Percentiles rank a stretch among this genome's conserved stretches.
Conservation (phyloP, 2,113 vertebrate genomes). For the Acinonyx jubatus region DNA sequence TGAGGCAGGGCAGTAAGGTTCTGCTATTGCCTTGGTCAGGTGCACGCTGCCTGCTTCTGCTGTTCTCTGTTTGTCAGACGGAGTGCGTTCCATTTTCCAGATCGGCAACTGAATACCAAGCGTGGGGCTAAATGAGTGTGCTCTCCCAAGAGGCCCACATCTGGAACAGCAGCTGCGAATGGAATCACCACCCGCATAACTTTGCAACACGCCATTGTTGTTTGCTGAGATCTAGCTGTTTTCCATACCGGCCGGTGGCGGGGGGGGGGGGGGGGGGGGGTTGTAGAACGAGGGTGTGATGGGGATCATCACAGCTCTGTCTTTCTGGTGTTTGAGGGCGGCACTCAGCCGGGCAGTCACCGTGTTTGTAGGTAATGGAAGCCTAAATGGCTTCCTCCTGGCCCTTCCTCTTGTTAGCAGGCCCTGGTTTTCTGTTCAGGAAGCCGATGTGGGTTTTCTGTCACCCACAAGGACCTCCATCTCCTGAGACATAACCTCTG, state of each 20-base stretch:
- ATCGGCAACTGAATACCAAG: not conserved
- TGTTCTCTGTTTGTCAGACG: not conserved
- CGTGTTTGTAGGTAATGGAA: not conserved
- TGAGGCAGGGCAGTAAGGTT: too few species aligned
- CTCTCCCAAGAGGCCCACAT: not conserved
- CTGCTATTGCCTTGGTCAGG: not conserved
- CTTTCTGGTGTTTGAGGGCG: not conserved
- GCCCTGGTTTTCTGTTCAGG: not conserved
- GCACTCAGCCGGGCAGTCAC: fast-evolving
- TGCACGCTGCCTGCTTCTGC: not conserved
- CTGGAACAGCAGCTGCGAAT: not conserved
- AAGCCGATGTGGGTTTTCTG: not conserved
- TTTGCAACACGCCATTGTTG: fast-evolving
- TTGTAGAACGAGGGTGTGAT: fast-evolving
- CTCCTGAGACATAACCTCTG: not conserved
- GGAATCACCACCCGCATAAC: fast-evolving
- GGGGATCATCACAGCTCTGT: not conserved
- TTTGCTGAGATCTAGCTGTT: not conserved
- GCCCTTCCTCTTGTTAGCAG: not conserved
- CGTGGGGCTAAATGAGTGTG: not conserved
- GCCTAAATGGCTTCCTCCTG: not conserved
- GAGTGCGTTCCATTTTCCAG: not conserved
- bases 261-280: fast-evolving
- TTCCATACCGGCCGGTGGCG: too few species aligned
- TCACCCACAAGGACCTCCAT: not conserved